Evolutionary conservation across 1,140 invertebrate species (phyloP).

Genomic region (Ridgeia piscesae): DNA sequence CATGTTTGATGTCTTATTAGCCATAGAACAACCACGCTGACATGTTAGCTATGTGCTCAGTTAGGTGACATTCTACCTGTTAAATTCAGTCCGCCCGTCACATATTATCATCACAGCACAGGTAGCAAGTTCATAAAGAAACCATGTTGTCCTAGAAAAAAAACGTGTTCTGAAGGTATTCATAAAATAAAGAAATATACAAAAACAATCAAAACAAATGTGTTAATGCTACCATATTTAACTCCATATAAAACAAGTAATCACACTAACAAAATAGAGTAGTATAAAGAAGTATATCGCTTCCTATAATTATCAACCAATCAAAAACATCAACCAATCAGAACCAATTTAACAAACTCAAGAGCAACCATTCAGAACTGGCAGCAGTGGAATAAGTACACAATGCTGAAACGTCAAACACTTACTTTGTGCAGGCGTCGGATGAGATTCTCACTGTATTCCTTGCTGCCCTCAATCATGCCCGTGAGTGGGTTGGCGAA

Average conservation of each 20-base stretch:
- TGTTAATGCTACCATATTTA: too few relatives aligned
- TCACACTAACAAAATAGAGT: too few relatives aligned
- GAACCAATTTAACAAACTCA: too few relatives aligned
- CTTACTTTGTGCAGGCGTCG: conserved; percentile 90
- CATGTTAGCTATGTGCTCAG: background rate
- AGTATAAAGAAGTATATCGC: too few relatives aligned
- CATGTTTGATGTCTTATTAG: too few relatives aligned
- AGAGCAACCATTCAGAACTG: background rate
- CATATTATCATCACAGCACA: conserved; percentile 1
- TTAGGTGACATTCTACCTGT: background rate
- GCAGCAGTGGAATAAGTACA: too few relatives aligned
- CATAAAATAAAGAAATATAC: background rate
- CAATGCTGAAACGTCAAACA: background rate
- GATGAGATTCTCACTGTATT: conserved; percentile 93
- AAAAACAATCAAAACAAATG: background rate
- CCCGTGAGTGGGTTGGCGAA: conserved; percentile 97
- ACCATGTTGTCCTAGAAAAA: background rate
- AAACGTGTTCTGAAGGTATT: too few relatives aligned
- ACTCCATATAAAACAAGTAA: too few relatives aligned
- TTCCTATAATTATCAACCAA: background rate
- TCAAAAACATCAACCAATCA: background rate
- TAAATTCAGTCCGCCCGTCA: background rate
- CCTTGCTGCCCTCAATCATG: conserved; percentile 95
- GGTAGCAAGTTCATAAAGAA: background rate
- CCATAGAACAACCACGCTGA: too few relatives aligned